These are phyloP conservation scores for Entomobrya multifasciata DNA, from an alignment of 2,888 invertebrate species.

Conservation along the genomic window DNA sequence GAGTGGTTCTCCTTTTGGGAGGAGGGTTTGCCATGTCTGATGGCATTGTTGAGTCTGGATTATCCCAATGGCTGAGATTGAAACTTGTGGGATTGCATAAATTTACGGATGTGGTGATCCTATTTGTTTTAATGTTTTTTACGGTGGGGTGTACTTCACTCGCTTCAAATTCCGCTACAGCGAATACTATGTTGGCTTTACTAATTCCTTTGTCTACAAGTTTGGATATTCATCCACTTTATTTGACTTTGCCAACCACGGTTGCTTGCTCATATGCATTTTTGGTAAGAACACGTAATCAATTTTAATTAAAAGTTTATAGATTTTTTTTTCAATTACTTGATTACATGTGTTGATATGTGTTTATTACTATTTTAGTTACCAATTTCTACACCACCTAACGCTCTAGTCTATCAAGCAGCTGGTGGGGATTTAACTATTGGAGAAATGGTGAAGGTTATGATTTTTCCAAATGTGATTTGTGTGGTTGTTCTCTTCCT, in stretches of 20 bases:
- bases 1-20: constrained; percentile 70
- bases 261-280: constrained; percentile 95
- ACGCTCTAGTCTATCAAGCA: constrained; percentile 89
- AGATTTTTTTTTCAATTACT: too few species aligned
- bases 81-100: constrained; percentile 86
- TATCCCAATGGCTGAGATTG: constrained; percentile 88
- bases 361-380: constrained; percentile 76
- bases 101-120: constrained; percentile 85
- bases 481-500: constrained; percentile 74
- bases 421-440: constrained; percentile 86
- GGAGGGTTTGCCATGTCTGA: constrained; percentile 93
- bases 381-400: constrained; percentile 92
- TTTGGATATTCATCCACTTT: constrained; percentile 90
- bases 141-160: constrained; percentile 87
- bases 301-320: too few species aligned
- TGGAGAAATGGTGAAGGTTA: constrained; percentile 77
- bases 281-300: constrained; percentile 78
- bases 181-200: constrained; percentile 93
- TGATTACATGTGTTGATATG: neutral
- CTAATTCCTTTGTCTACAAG: constrained; percentile 89
- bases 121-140: constrained; percentile 89
- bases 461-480: constrained; percentile 76
- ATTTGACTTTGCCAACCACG: constrained; percentile 93
- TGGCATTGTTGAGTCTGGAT: constrained; percentile 89
- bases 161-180: constrained; percentile 94